Conservation (phyloP, 2,113 vertebrate species). For the Cebus imitator region DNA sequence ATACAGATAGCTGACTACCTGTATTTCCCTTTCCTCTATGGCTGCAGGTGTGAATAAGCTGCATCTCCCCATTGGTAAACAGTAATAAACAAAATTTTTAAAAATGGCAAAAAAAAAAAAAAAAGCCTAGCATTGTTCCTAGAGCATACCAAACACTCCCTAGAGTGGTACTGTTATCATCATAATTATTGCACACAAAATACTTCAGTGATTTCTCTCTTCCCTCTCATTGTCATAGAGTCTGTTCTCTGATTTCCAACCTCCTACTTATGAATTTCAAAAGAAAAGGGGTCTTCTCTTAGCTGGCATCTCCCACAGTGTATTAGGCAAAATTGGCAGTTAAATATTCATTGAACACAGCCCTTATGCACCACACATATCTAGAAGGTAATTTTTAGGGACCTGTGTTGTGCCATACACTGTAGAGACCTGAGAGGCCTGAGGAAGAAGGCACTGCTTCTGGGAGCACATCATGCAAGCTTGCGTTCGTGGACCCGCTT, state of each 20-base stretch:
- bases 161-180: fast-evolving
- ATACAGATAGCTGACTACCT: no score
- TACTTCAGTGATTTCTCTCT: background rate
- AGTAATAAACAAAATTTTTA: no score
- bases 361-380: no score
- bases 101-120: no score
- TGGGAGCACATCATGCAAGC: background rate
- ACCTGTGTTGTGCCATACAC: background rate
- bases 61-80: no score
- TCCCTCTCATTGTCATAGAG: background rate
- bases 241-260: background rate
- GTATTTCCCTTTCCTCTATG: no score
- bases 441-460: background rate
- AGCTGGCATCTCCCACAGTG: no score
- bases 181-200: no score
- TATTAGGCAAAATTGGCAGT: background rate
- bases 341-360: background rate
- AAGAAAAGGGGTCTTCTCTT: background rate
- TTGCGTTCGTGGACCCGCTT: fast-evolving
- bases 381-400: background rate
- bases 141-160: fast-evolving
- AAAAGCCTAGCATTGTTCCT: fast-evolving
- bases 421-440: background rate
- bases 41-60: no score
- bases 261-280: background rate